Conservation (phyloP, 2,113 vertebrate genomes). For the Notarius quadriscutis region DNA sequence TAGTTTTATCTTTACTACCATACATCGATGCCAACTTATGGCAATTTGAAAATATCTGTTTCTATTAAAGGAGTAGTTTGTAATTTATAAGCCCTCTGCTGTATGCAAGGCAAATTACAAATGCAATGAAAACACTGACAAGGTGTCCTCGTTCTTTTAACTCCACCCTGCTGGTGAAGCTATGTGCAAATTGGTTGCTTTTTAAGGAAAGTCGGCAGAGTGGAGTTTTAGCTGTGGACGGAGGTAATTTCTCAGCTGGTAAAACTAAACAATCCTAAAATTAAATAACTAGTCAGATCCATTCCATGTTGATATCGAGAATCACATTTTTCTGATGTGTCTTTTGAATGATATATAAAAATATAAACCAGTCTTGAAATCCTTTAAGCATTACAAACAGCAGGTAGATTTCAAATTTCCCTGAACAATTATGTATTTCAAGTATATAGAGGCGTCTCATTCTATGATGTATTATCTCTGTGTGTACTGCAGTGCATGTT, state of each 20-base stretch:
- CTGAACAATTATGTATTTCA: background rate
- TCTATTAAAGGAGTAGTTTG: background rate
- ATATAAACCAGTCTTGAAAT: background rate
- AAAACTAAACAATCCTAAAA: background rate
- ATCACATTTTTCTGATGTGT: background rate
- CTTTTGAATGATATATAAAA: no score
- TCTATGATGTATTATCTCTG: background rate
- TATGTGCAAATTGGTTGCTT: background rate
- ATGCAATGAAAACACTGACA: background rate
- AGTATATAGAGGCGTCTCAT: background rate
- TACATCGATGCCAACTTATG: background rate
- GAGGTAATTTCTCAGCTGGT: background rate
- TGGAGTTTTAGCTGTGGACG: background rate
- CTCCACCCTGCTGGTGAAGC: background rate
- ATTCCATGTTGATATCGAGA: background rate
- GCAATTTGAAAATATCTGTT: background rate
- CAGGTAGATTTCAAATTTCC: background rate
- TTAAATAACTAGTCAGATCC: background rate
- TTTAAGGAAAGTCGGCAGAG: background rate
- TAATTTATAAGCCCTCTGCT: background rate
- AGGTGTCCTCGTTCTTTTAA: background rate
- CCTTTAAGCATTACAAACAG: background rate
- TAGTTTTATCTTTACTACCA: background rate
- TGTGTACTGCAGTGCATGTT: conserved; percentile 76
- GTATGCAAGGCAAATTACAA: background rate